Evolutionary conservation across 2,797 vertebrate species (phyloP).

Genomic region (Cetoscarus ocellatus): DNA sequence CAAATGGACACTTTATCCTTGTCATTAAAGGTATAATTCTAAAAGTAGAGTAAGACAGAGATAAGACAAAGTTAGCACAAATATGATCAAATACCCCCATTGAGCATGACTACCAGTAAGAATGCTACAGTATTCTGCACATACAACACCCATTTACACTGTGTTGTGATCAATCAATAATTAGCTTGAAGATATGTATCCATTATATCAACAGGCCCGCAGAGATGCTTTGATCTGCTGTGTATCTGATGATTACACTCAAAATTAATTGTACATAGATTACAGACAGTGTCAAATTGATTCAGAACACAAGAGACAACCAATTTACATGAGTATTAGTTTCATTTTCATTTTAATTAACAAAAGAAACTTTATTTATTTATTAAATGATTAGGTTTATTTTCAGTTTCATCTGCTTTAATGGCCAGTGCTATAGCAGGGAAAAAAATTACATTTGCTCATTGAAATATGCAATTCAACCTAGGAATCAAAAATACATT

Average conservation of each 20-base stretch:
- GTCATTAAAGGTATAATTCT: conserved; percentile 36
- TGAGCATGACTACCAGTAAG: conserved; percentile 3
- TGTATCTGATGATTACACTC: conserved; percentile 60
- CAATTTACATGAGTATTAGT: conserved; percentile 26
- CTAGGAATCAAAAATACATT: background rate
- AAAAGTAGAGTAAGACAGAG: conserved; percentile 2
- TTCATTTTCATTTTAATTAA: conserved; percentile 32
- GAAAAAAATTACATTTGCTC: background rate
- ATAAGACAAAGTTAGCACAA: conserved; percentile 32
- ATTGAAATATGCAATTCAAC: background rate
- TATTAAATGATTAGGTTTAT: background rate
- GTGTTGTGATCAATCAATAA: conserved; percentile 73
- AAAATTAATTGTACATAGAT: conserved; percentile 62
- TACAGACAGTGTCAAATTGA: conserved; percentile 38
- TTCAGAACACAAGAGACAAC: conserved; percentile 28
- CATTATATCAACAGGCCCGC: conserved; percentile 54
- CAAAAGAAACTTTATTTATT: background rate
- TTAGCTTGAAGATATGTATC: conserved; percentile 68
- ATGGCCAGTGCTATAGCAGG: background rate
- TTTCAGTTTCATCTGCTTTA: background rate
- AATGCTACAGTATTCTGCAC: conserved; percentile 22
- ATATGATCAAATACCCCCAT: background rate
- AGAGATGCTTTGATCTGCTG: conserved; percentile 70
- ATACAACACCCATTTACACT: conserved; percentile 44
- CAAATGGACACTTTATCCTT: conserved; percentile 4